Evolutionary conservation across 1,140 invertebrate genomes (phyloP).

Genomic region (Delia radicum): DNA sequence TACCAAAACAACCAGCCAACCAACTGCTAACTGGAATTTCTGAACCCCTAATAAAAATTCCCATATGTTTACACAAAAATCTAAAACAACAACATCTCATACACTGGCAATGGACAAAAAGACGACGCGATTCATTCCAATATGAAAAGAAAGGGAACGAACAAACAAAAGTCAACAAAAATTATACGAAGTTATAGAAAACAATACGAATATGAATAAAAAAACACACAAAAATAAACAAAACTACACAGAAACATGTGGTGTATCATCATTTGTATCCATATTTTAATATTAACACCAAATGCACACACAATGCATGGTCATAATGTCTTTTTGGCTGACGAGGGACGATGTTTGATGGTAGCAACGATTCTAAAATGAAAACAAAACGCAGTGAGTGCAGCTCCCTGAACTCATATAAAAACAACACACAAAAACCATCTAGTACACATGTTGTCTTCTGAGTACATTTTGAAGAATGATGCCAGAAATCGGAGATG

Average conservation of each 20-base stretch:
- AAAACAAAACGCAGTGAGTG: neutral
- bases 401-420: neutral
- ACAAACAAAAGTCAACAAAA: neutral
- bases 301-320: neutral
- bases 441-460: neutral
- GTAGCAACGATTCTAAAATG: neutral
- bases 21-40: neutral
- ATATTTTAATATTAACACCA: neutral
- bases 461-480: no score
- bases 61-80: conserved; percentile 22
- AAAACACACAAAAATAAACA: neutral
- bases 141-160: neutral
- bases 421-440: neutral
- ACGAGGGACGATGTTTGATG: neutral
- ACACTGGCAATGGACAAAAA: neutral
- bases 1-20: neutral
- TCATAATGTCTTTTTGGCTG: neutral
- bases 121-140: neutral
- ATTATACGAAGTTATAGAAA: neutral
- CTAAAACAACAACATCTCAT: neutral
- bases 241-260: conserved; percentile 4
- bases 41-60: conserved; percentile 6
- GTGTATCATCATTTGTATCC: neutral
- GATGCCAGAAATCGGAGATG: no score
- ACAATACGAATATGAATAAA: neutral